Conservation (phyloP, 2,113 vertebrate genomes). For the Chloroceryle aenea region DNA sequence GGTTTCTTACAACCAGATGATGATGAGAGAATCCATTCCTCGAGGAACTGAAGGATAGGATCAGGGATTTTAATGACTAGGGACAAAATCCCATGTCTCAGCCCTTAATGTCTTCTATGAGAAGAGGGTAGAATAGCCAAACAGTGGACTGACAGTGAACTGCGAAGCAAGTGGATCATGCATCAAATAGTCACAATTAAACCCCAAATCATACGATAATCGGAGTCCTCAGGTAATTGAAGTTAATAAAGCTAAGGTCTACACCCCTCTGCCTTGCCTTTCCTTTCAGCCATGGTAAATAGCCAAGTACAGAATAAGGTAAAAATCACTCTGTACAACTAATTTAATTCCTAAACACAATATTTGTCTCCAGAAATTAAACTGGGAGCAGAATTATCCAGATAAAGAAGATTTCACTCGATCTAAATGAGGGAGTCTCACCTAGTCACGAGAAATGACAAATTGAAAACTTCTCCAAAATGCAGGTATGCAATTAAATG, state of each 20-base stretch:
- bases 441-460: not conserved
- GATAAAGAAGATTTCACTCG: not conserved
- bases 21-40: not conserved
- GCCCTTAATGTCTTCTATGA: not conserved
- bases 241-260: not conserved
- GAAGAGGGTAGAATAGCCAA: not conserved
- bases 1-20: not conserved
- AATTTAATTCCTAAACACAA: not conserved
- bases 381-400: not conserved
- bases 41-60: not conserved
- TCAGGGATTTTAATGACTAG: not conserved
- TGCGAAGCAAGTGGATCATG: not conserved
- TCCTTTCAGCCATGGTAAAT: not conserved
- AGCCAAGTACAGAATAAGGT: not conserved
- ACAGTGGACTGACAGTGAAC: not conserved
- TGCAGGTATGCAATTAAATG: not conserved
- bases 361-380: not conserved
- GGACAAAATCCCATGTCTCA: not conserved
- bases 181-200: not conserved
- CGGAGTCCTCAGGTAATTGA: not conserved
- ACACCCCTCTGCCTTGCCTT: accelerated
- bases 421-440: not conserved
- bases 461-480: not conserved
- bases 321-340: not conserved
- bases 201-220: not conserved